These are phyloP conservation scores for Typhlomys cinereus DNA, from an alignment of 2,113 vertebrate species.

Conservation along the genomic window DNA sequence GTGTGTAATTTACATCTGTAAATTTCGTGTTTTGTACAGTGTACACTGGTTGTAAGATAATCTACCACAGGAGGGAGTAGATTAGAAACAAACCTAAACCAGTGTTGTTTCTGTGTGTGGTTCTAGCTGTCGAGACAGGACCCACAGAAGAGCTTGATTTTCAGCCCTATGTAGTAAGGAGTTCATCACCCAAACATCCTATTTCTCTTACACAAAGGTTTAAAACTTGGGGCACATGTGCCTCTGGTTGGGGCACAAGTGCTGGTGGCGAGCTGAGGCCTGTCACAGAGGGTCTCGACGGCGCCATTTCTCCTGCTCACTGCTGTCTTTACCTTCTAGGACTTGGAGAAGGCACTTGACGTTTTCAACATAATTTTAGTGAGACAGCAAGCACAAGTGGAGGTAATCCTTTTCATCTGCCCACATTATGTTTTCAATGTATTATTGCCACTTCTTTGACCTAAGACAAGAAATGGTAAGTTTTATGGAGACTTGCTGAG, in stretches of 20 bases:
- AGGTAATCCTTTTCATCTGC: slow-evolving; percentile 87
- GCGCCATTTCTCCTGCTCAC: not conserved
- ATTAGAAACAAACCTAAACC: not conserved
- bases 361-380: slow-evolving; percentile 95
- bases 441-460: not conserved
- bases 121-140: not conserved
- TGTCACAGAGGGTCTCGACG: not conserved
- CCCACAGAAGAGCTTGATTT: slow-evolving; percentile 34
- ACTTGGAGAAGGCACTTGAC: slow-evolving; percentile 93
- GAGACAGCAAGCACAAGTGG: slow-evolving; percentile 95
- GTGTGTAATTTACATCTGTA: slow-evolving; percentile 14
- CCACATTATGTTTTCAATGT: slow-evolving; percentile 43
- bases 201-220: not conserved
- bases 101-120: slow-evolving; percentile 21
- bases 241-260: not conserved
- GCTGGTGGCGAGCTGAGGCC: not conserved
- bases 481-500: slow-evolving; percentile 5
- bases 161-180: not conserved
- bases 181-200: not conserved
- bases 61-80: not conserved
- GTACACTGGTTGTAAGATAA: not conserved
- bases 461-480: not conserved
- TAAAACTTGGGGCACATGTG: not conserved
- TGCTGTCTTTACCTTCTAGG: slow-evolving; percentile 82
- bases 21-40: slow-evolving; percentile 24